These are phyloP conservation scores for Dicrurus megarhynchus DNA, from an alignment of 2,113 vertebrate species.

Conservation along the genomic window DNA sequence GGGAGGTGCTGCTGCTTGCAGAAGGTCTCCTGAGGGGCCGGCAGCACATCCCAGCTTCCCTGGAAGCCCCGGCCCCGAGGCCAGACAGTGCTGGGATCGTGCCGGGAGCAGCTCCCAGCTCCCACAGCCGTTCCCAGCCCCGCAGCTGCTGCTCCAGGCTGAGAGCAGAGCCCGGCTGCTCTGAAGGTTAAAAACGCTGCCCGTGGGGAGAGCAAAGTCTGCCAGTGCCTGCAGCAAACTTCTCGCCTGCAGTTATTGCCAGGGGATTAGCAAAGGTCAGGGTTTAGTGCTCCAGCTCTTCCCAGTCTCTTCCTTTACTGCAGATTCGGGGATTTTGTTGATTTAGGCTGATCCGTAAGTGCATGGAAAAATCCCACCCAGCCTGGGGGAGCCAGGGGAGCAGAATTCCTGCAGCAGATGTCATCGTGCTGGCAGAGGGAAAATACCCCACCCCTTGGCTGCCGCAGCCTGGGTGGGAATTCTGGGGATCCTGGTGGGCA, in stretches of 20 bases:
- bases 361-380: slow-evolving; percentile 51
- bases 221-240: slow-evolving; percentile 19
- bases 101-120: not conserved
- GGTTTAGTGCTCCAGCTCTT: slow-evolving; percentile 53
- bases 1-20: not conserved
- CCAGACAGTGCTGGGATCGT: not conserved
- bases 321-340: not conserved
- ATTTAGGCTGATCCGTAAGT: not conserved
- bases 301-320: slow-evolving; percentile 47
- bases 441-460: slow-evolving; percentile 9
- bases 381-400: slow-evolving; percentile 14
- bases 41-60: not conserved
- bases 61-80: not conserved
- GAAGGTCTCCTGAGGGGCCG: not conserved
- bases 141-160: not conserved
- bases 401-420: slow-evolving; percentile 36
- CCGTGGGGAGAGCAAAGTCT: slow-evolving; percentile 31
- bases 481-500: not conserved
- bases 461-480: not conserved
- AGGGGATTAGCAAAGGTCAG: slow-evolving; percentile 60
- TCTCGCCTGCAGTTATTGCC: slow-evolving; percentile 4
- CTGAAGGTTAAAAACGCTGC: not conserved
- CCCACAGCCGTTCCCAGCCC: not conserved
- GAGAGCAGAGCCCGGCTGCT: slow-evolving; percentile 6
- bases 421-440: not conserved